Percentiles rank a stretch among this genome's conserved stretches.
Evolutionary conservation across 2,797 vertebrate species (phyloP).

Genomic region (Pangasius mekongensis): DNA sequence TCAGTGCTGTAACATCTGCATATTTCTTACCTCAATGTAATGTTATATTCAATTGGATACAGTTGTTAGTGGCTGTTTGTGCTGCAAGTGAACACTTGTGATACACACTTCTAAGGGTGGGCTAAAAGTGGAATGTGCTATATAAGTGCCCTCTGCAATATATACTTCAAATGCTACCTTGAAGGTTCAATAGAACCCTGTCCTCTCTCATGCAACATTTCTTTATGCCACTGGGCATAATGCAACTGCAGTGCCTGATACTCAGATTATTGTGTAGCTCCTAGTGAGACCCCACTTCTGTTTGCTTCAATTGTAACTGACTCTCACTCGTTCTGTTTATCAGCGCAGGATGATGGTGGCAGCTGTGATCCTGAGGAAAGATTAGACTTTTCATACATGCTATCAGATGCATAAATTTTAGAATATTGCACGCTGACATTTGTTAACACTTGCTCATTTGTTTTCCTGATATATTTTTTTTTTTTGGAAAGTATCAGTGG

Average conservation of each 20-base stretch:
- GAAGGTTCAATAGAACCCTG: neutral
- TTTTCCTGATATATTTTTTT: neutral
- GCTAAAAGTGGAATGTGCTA: neutral
- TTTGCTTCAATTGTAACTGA: neutral
- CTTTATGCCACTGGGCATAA: neutral
- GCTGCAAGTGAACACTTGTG: neutral
- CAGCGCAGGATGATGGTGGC: neutral
- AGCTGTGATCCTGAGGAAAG: conserved; percentile 2
- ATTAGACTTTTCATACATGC: neutral
- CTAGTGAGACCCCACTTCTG: neutral
- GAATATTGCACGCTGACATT: neutral
- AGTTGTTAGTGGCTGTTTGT: neutral
- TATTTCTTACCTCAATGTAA: neutral
- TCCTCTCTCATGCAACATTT: neutral
- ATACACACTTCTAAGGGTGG: neutral
- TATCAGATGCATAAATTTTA: neutral
- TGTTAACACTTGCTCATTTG: conserved; percentile 5
- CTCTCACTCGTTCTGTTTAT: neutral
- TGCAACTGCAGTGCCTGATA: neutral
- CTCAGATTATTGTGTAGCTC: neutral
- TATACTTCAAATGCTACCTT: neutral
- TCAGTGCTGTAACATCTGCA: neutral
- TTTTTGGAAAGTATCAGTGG: neutral
- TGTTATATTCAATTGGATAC: neutral
- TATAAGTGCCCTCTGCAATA: neutral